Base-by-base conservation (phyloP, 2,888 invertebrate genomes). In the Gymnocheta viridis region DNA sequence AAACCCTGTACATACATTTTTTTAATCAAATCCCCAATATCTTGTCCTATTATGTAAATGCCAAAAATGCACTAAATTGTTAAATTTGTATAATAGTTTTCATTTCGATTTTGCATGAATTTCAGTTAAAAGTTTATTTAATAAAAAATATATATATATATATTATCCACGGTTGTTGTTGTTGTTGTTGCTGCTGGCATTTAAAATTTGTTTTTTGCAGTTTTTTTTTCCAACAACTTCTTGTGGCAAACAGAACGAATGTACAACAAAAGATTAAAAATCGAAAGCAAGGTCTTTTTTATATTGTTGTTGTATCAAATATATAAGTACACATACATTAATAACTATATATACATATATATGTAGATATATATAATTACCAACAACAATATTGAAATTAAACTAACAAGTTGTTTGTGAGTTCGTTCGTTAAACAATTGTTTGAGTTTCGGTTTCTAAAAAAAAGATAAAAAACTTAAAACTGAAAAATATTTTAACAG, bases 221-320 rank as follows among this genome's bases (percentile, higher is more conserved):
- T 49, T 56, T 22, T 24, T 67, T 47, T 32, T 67, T 17, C 47
- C 14, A 27, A 51, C 38, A 27, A 49, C 47, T 70, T 73, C 72
- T 78, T 82, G 73, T 73, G 82, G 78, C 78, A 78, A 72, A 58
- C 51, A 79, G 79, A 83, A 82, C 70, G 72, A 60, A 67, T 60
- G 77, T 67, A 77, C 56, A 54, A 62, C 51, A 74, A 81, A 81
- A 78, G 81, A 81, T 78, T 84, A 56, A 84, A 84, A 84, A 84
- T 84, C 81, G 84, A 84, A 84, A 84, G 84, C 81, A 84, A 84
- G 84, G 84, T 78, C 82, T 83, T 83, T 81, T 62, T 22, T 54
- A 27, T 76, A 56, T 66, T 77, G 56, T 58, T 76, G 66, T 66
- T 77, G 58, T 76, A 27, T 41, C 9, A 19, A 41, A 14, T 35